Base-by-base conservation (phyloP, 64 coral and sea anemone species). In the Pocillopora verrucosa region DNA sequence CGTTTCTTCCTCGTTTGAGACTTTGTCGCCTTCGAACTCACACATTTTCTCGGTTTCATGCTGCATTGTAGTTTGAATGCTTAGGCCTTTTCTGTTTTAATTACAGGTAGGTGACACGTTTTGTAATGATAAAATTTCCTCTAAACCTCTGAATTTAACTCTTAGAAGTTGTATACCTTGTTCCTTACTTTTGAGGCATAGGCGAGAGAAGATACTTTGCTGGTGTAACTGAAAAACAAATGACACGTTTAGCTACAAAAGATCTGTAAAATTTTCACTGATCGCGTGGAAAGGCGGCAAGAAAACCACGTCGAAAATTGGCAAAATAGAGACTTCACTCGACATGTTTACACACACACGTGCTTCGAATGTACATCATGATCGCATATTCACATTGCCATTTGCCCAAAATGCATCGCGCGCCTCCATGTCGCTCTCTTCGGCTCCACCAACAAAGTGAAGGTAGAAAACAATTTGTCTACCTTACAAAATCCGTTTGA, bases 331-430 rank as follows among this genome's bases (percentile, higher is more conserved):
- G 30, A 34, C n/a, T 34, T 84, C 51, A 63, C 45, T 63, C 65
- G 22, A 63, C 82, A 72, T 85, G 60, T 70, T 60, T 36, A 74
- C 15, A 20, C 16, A 25, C 59, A 15, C 86, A 93, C 92, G 92
- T 93, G 92, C 62, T 58, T 7, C 41, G 7, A 51, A 59, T 13
- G 22, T 67, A 73, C 58, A 79, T n/a, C 70, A 75, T 89, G 87
- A 93, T 89, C 80, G 92, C 92, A 82, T 87, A 79, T 81, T 91
- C 92, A 11, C 41, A 89, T 12, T 6, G 51, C n/a, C 0, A 15
- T 34, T 1, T 30, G 60, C 90, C 94, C 85, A 95, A 87, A 92
- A 95, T 86, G 84, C 97, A 67, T 73, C 72, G 88, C 94, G 78
- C 25, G 62, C 91, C 30, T 1, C 10, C 2, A 5, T 38, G 0